Conservation (phyloP, 2,888 invertebrate genomes). For the Polymixis lichenea region DNA sequence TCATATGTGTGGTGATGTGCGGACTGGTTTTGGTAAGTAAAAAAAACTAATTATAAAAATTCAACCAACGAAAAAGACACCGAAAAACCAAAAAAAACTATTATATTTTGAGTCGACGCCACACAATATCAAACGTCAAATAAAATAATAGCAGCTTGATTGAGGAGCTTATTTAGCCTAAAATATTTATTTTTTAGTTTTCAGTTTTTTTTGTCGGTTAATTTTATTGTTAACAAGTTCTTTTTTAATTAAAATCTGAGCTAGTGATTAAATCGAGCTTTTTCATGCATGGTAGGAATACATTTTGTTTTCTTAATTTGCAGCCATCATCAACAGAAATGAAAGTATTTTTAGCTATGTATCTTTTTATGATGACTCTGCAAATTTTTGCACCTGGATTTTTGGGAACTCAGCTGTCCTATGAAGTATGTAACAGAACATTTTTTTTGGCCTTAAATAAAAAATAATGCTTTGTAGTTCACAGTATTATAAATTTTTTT, state of each 20-base stretch:
- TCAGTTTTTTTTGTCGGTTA: too few relatives aligned
- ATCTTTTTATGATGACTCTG: constrained; percentile 72
- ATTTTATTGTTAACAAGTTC: neutral
- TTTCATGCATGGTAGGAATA: neutral
- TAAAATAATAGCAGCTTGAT: too few relatives aligned
- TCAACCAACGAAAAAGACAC: too few relatives aligned
- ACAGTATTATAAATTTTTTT: neutral
- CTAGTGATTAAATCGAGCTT: neutral
- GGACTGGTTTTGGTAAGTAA: constrained; percentile 76
- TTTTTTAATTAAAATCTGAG: neutral
- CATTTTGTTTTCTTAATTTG: constrained; percentile 27
- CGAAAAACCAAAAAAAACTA: too few relatives aligned
- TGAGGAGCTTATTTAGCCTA: too few relatives aligned
- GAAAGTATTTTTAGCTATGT: constrained; percentile 73
- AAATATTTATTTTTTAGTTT: too few relatives aligned
- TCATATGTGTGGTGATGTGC: constrained; percentile 80
- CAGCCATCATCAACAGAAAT: constrained; percentile 74
- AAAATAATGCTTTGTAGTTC: neutral
- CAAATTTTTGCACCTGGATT: constrained; percentile 79
- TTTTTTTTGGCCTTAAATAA: too few relatives aligned
- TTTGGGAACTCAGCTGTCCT: constrained; percentile 76
- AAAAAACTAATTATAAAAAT: too few relatives aligned
- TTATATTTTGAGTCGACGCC: too few relatives aligned
- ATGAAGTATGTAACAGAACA: constrained; percentile 69
- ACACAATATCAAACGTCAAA: too few relatives aligned